Evolutionary conservation across 2,888 invertebrate genomes (phyloP).

Genomic region (Chymomyza amoena): DNA sequence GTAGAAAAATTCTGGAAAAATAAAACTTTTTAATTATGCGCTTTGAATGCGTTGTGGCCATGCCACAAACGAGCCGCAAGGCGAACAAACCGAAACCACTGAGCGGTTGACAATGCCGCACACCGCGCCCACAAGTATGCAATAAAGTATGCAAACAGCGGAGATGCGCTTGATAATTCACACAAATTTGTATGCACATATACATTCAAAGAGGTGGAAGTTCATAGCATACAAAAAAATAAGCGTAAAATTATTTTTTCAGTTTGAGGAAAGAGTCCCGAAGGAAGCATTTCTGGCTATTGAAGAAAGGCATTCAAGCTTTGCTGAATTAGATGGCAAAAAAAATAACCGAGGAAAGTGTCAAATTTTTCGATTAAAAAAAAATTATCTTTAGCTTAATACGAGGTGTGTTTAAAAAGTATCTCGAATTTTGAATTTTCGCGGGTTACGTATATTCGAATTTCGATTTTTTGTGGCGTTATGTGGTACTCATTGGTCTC

Average conservation of each 20-base stretch:
- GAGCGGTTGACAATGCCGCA: not conserved
- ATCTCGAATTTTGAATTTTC: too few relatives aligned
- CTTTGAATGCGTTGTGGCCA: conserved; percentile 39
- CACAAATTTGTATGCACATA: not conserved
- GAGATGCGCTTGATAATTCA: too few relatives aligned
- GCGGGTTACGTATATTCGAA: too few relatives aligned
- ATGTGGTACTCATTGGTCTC: too few relatives aligned
- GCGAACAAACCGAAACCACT: not conserved
- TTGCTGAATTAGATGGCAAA: too few relatives aligned
- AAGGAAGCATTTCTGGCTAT: too few relatives aligned
- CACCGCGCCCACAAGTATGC: conserved; percentile 32
- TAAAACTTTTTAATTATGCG: conserved; percentile 61
- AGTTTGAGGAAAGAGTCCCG: not conserved
- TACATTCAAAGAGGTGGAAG: not conserved
- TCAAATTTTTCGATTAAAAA: too few relatives aligned
- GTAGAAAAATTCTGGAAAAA: conserved; percentile 38
- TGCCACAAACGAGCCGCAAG: conserved; percentile 18
- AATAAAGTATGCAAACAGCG: conserved; percentile 52
- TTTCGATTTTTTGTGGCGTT: too few relatives aligned
- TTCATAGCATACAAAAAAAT: not conserved
- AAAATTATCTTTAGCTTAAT: too few relatives aligned
- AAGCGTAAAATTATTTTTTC: not conserved
- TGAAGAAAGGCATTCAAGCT: too few relatives aligned
- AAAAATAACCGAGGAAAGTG: too few relatives aligned
- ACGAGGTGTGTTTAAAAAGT: too few relatives aligned